Evolutionary conservation across 2,888 invertebrate species (phyloP), one percentile per base, ranked within the genome.

Genomic region (Drosophila parthenogenetica): DNA sequence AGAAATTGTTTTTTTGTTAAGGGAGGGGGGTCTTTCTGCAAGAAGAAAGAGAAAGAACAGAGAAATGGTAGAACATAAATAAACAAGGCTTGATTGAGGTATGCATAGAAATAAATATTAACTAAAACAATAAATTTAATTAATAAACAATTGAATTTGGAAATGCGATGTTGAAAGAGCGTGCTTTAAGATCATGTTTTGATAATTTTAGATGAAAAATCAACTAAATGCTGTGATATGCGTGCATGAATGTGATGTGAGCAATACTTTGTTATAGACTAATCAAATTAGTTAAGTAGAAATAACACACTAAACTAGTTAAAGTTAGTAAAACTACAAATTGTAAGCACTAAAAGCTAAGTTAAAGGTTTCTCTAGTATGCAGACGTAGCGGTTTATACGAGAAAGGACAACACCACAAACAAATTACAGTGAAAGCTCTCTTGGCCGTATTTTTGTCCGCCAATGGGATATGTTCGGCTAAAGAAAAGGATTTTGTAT

Each of bases 31-130:
- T 29, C 29, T 29, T 81, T 89, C 89, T 89, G 88, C 79, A 89
- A 89, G 77, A 80, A 69, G 74, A 82, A 73, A 80, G 81, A 87
- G 81, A 87, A 73, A 73, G 72, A 77, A 84, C 50, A 78, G 68
- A 79, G 72, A 78, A 59, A 86, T 79, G 81, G 81, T 79, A 84
- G 71, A 83, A 89, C 69, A 83, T 81, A 83, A 89, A 81, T 88
- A 86, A 88, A 82, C 49, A 70, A 82, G 71, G 73, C 59, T 69
- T 40, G 60, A n/a, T 25, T 48, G 22, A 55, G 39, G 49, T 60
- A 74, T 79, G 73, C 19, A 48, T 61, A 54, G 3, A 40, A 62
- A 58, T 13, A 8, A 58, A 49, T 13, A 29, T 55, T 5, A 43
- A 54, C 10, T n/a, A 7, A 55, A 55, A 50, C 37, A 42, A 35